Percentiles rank a stretch among this genome's conserved stretches.
Evolutionary conservation across 2,888 invertebrate genomes (phyloP).

Genomic region (Vesta saturnalis): DNA sequence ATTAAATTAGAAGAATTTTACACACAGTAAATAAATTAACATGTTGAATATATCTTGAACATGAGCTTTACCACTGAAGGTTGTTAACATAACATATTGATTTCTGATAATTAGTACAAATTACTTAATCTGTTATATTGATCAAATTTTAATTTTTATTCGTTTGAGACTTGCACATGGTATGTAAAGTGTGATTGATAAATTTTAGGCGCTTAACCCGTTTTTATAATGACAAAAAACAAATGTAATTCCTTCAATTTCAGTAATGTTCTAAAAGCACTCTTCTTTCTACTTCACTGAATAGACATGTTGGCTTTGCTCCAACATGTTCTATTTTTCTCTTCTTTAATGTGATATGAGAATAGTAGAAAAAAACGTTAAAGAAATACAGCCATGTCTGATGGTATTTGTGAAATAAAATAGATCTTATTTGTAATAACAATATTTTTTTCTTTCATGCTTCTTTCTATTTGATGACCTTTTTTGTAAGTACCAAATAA

Average conservation of each 20-base stretch:
- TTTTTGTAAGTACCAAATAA: background rate
- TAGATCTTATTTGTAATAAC: background rate
- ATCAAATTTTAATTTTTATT: too few species aligned
- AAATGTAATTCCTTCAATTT: constrained; percentile 8
- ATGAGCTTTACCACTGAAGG: too few species aligned
- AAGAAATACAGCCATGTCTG: background rate
- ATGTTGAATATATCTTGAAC: too few species aligned
- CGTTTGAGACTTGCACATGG: too few species aligned
- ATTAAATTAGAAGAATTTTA: too few species aligned
- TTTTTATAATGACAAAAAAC: background rate
- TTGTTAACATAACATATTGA: too few species aligned
- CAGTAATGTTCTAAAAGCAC: constrained; percentile 4
- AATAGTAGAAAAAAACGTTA: background rate
- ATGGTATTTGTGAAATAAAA: background rate
- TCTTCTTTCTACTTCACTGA: constrained; percentile 2
- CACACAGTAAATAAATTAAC: too few species aligned
- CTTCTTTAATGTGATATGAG: background rate
- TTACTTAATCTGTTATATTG: too few species aligned
- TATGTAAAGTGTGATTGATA: too few species aligned
- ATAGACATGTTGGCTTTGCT: constrained; percentile 15
- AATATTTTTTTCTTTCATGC: constrained; percentile 2
- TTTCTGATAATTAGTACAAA: too few species aligned
- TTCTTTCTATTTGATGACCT: background rate
- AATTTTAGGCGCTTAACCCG: background rate
- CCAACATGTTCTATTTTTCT: constrained; percentile 23